Evolutionary conservation across 2,888 invertebrate species (phyloP).

Genomic region (Thelaira solivaga): DNA sequence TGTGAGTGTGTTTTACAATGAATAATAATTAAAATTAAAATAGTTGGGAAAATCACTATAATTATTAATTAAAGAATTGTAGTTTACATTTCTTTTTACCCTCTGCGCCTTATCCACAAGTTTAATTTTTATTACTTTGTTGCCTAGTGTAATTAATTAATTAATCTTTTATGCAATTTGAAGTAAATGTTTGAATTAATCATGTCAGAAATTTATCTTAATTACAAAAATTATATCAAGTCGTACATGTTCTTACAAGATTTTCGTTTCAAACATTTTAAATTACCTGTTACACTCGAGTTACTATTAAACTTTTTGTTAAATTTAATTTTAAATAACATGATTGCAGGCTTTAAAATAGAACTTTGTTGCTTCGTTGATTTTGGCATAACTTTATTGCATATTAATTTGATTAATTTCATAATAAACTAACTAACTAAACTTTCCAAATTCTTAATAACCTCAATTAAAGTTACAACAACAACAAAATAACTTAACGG

Average conservation of each 20-base stretch:
- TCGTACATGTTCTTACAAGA: background rate
- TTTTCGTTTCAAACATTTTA: background rate
- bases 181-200: background rate
- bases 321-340: background rate
- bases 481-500: constrained; percentile 12
- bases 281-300: constrained; percentile 11
- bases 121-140: too few species aligned
- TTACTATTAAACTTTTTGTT: background rate
- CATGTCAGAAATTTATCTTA: background rate
- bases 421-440: background rate
- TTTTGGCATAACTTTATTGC: background rate
- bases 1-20: too few species aligned
- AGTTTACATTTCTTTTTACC: too few species aligned
- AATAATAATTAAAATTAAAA: too few species aligned
- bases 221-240: background rate
- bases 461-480: constrained; percentile 32
- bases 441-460: constrained; percentile 53
- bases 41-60: too few species aligned
- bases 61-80: too few species aligned
- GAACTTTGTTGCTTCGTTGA: constrained; percentile 44
- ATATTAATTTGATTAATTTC: background rate
- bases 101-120: too few species aligned
- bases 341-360: constrained; percentile 4
- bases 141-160: background rate
- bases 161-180: background rate